Evolutionary conservation across 2,888 invertebrate species (phyloP).

Genomic region (Brachylomia viminalis): DNA sequence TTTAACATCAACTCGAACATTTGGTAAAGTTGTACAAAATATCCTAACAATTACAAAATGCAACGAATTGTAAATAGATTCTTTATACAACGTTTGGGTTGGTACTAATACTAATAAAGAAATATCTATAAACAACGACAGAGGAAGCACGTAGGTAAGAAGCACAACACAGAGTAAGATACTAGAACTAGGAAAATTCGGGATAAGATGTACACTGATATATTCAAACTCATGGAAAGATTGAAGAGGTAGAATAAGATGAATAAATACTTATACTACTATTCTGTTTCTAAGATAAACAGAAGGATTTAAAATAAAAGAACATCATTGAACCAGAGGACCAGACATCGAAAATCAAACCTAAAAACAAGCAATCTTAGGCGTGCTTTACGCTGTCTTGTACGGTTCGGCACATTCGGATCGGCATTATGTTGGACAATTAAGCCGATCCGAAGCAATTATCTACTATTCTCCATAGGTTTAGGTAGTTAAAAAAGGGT

Average conservation of each 20-base stretch:
- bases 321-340: background rate
- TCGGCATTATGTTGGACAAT: background rate
- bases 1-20: conserved; percentile 25
- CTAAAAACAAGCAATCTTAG: background rate
- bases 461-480: too few relatives aligned
- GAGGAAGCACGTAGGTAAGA: conserved; percentile 85
- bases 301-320: background rate
- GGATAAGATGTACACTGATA: conserved; percentile 16
- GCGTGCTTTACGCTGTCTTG: background rate
- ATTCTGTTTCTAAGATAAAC: background rate
- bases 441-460: background rate
- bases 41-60: conserved; percentile 55
- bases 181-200: conserved; percentile 54
- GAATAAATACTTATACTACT: background rate
- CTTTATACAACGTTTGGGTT: conserved; percentile 38
- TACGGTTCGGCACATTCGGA: background rate
- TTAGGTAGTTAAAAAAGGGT: too few relatives aligned
- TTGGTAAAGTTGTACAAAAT: conserved; percentile 56
- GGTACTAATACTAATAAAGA: conserved; percentile 52
- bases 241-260: background rate
- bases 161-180: conserved; percentile 86
- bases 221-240: background rate
- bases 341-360: background rate
- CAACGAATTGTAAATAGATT: conserved; percentile 66
- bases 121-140: conserved; percentile 69